Evolutionary conservation across 2,888 invertebrate genomes (phyloP), one percentile per base, ranked within the genome.

Genomic region (Cetonia aurata): DNA sequence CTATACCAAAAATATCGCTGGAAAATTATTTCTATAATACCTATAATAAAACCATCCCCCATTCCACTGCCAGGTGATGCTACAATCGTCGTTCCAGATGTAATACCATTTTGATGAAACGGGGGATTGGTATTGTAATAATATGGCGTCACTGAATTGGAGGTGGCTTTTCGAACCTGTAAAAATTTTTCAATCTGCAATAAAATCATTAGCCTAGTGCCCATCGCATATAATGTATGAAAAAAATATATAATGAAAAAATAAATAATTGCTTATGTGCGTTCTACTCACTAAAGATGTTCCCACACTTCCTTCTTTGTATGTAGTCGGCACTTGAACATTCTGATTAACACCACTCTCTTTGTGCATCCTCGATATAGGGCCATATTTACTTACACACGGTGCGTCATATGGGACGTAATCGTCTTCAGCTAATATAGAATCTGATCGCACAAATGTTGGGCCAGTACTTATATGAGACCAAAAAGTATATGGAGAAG

Each of bases 391-490:
- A 75, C 89, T 90, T 15, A 89, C 88, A 25, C 89, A 85, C 0
- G 90, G 89, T 41, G 88, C 86, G 78, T 90, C 91, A 80, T 90
- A 91, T 6, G 91, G 91, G 67, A 91, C 89, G 78, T 90, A 89
- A 77, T 90, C 89, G 77, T 90, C 91, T 74, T 90, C 89, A 44
- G 88, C 86, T 57, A 89, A 79, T 73, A 88, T 86, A 0, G 88
- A 86, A 79, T 89, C 88, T 17, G 88, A 86, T 67, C 88, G 83
- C 8, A 86, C 86, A 76, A 86, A 87, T 15, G 83, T 83, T 1
- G 84, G 84, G 10, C 78, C 79, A 9, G 76, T 72, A 17, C 77
- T 75, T 46, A 83, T 81, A 9, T 80, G 80, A 9, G 80, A 76
- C 80, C 81, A 83, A 74, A 84, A 84, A 69, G 80, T 83, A 73